These are phyloP conservation scores for Chouioia cunea DNA, from an alignment of 2,888 invertebrate genomes.

Conservation along the genomic window DNA sequence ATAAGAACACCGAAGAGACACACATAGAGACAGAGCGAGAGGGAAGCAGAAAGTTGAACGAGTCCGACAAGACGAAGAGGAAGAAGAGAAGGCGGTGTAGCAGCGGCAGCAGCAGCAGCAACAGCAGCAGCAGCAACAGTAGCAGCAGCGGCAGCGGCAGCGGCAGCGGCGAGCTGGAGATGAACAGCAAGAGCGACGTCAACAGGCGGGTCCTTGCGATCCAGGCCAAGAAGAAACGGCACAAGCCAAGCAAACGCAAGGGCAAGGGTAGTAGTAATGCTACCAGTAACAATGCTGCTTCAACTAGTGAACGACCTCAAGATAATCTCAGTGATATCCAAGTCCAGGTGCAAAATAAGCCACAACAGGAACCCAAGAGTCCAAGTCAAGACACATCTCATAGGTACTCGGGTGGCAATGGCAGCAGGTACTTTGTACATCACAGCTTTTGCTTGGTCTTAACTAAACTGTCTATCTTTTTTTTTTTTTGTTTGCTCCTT, in stretches of 20 bases:
- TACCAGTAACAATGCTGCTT: constrained; percentile 54
- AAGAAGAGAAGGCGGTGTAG: constrained; percentile 4
- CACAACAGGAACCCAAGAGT: constrained; percentile 47
- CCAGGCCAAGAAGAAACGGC: constrained; percentile 92
- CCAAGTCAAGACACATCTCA: constrained; percentile 10
- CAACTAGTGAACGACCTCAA: constrained; percentile 64
- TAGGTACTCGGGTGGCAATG: constrained; percentile 57
- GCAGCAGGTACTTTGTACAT: constrained; percentile 58
- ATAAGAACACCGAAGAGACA: too few species aligned
- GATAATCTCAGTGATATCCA: constrained; percentile 63
- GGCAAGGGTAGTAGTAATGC: constrained; percentile 72
- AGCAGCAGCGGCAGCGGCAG: neutral
- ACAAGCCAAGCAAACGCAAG: constrained; percentile 89
- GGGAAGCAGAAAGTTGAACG: too few species aligned
- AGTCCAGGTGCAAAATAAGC: constrained; percentile 54
- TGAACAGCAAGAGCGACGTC: constrained; percentile 92
- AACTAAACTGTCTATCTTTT: too few species aligned
- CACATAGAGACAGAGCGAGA: too few species aligned
- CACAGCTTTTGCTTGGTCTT: too few species aligned
- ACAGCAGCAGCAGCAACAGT: neutral
- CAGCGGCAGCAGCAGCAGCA: neutral
- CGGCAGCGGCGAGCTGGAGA: constrained; percentile 58
- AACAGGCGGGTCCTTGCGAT: constrained; percentile 92
- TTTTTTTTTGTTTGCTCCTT: neutral
- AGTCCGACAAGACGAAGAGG: neutral